Conservation (phyloP, 2,888 invertebrate species). For the Balanococcus diminutus region DNA sequence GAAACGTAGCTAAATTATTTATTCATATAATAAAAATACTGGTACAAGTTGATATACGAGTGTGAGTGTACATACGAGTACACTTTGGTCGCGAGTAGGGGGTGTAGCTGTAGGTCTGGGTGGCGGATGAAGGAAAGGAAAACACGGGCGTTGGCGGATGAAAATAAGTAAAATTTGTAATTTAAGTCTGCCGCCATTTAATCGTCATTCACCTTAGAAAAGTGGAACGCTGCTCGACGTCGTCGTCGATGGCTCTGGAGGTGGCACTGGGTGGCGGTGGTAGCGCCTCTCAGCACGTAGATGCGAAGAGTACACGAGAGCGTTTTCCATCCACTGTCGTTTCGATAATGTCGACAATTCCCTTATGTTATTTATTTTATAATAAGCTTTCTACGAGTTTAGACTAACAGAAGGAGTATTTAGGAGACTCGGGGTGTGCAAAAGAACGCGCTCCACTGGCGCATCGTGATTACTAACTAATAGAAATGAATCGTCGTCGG, state of each 20-base stretch:
- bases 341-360: slow-evolving; percentile 52
- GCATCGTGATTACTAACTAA: slow-evolving; percentile 53
- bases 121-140: neutral
- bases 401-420: slow-evolving; percentile 32
- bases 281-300: neutral
- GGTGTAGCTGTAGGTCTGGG: too few species aligned
- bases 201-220: slow-evolving; percentile 36
- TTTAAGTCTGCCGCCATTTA: slow-evolving; percentile 34
- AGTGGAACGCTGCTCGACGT: neutral
- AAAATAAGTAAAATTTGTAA: slow-evolving; percentile 29
- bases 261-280: too few species aligned
- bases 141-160: neutral
- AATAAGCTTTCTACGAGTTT: slow-evolving; percentile 53
- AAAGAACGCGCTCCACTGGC: slow-evolving; percentile 45
- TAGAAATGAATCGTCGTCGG: slow-evolving; percentile 47
- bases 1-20: neutral
- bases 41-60: neutral
- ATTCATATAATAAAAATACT: neutral
- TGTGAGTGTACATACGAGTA: too few species aligned
- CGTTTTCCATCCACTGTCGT: slow-evolving; percentile 42
- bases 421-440: slow-evolving; percentile 32
- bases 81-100: too few species aligned
- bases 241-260: neutral
- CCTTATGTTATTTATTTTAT: slow-evolving; percentile 54
- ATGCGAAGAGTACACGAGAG: neutral